Evolutionary conservation across 2,797 vertebrate species (phyloP), one percentile per base, ranked within the genome.

Genomic region (Tenualosa ilisha): DNA sequence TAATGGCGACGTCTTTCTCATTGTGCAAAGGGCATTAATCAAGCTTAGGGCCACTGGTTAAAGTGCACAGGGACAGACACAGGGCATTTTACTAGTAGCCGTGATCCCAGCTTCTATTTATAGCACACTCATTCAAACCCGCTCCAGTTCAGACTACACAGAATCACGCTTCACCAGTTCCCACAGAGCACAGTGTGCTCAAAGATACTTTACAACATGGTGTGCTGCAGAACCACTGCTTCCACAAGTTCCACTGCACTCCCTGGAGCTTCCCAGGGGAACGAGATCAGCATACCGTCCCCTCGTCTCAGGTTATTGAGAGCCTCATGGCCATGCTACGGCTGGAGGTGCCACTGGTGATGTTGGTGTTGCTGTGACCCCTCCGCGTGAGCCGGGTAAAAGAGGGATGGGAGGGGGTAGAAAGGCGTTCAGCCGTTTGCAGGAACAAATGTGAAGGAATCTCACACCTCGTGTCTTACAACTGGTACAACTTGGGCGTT

Each of bases 141-240:
- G 53, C 24, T 54, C 56, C 31, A 20, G 49, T 53, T 81, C 49
- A 20, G 49, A 68, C 84, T 26, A 82, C 24, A 86, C 46, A 56
- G 24, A 75, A 20, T 11, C 54, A 75, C 31, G 24, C 61, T 63
- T 75, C 61, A 53, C 20, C 50, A 12, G 75, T 56, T 79, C 53
- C 50, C 31, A 83, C 5, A n/a, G 59, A 79, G 72, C 72, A 22
- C 68, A 75, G 31, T 75, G 31, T 75, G 31, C 31, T 31, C 31
- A 31, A 31, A 31, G 31, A 31, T 31, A 31, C 31, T 31, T 31
- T 31, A 31, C 31, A 31, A 31, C 31, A 31, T 31, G 31, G 31
- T 31, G 31, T 31, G 31, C 65, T 6, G 13, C 13, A 40, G 68
- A 40, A 2, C 31, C 15, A 13, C 72, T 46, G 72, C 72, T 22